phyloP scores from a whole-genome alignment of 64 coral and sea anemone species.

The Montipora efflorescens region DNA sequence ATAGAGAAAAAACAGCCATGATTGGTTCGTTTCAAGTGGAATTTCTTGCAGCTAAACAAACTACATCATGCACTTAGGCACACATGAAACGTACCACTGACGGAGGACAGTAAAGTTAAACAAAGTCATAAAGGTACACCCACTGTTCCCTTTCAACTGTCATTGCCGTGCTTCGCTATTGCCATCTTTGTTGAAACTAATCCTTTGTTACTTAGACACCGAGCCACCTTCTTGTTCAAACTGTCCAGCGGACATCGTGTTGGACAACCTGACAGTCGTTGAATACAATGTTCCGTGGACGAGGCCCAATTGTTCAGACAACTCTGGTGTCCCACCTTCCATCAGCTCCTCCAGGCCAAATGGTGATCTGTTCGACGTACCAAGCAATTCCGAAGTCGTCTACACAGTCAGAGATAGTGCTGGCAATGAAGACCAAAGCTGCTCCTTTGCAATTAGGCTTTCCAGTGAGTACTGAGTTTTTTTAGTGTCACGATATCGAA shows the following conservation, averaged over 20 bases:
- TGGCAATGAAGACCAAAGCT: constrained; percentile 4
- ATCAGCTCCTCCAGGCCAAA: not conserved
- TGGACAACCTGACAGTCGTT: not conserved
- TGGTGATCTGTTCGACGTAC: not conserved
- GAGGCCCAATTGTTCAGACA: constrained; percentile 59
- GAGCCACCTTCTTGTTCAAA: constrained; percentile 56
- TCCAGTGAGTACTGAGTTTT: constrained; percentile 32
- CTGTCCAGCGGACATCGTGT: constrained; percentile 12
- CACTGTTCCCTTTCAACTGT: too few relatives aligned
- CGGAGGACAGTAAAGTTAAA: too few relatives aligned
- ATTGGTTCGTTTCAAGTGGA: too few relatives aligned
- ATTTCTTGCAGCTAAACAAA: too few relatives aligned
- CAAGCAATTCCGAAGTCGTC: not conserved
- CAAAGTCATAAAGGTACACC: too few relatives aligned
- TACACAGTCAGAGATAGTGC: not conserved
- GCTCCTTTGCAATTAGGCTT: constrained; percentile 45
- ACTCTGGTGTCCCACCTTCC: constrained; percentile 1
- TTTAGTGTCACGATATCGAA: too few relatives aligned
- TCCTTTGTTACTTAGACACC: constrained; percentile 6
- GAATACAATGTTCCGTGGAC: constrained; percentile 7
- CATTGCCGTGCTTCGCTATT: too few relatives aligned
- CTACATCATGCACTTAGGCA: too few relatives aligned
- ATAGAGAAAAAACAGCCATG: too few relatives aligned
- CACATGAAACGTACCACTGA: too few relatives aligned
- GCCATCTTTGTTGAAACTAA: too few relatives aligned